Conservation (phyloP, 2,797 vertebrate species). For the Anguilla pacifica region DNA sequence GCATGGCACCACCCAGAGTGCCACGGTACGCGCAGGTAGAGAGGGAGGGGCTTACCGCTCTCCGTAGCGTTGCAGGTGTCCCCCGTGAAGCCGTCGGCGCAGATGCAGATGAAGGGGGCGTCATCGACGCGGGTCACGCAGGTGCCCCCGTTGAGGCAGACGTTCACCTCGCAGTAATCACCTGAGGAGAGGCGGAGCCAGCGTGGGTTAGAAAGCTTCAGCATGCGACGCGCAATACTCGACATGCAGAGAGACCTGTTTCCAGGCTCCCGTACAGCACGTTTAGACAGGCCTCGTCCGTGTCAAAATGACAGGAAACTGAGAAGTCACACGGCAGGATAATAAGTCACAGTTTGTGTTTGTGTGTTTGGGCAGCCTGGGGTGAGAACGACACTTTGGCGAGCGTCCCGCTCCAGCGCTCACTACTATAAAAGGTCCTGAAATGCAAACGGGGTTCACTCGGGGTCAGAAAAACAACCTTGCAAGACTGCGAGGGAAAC, state of each 20-base stretch:
- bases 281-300: neutral
- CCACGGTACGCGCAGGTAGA: neutral
- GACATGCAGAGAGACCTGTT: neutral
- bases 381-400: neutral
- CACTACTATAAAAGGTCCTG: neutral
- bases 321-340: neutral
- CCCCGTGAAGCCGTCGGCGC: slow-evolving; percentile 84
- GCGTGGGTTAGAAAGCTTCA: neutral
- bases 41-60: slow-evolving; percentile 67
- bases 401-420: neutral
- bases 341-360: neutral
- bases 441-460: slow-evolving; percentile 1
- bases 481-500: neutral
- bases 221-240: neutral
- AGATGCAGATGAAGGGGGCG: slow-evolving; percentile 85
- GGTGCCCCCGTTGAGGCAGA: slow-evolving; percentile 88
- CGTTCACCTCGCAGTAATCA: slow-evolving; percentile 81
- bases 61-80: slow-evolving; percentile 86
- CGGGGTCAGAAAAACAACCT: neutral
- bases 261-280: neutral
- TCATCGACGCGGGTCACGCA: slow-evolving; percentile 75
- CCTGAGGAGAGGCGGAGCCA: slow-evolving; percentile 64
- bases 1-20: neutral
- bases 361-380: neutral
- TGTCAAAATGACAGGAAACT: neutral